Evolutionary conservation across 1,140 invertebrate species (phyloP).

Genomic region (Danaus plexippus): DNA sequence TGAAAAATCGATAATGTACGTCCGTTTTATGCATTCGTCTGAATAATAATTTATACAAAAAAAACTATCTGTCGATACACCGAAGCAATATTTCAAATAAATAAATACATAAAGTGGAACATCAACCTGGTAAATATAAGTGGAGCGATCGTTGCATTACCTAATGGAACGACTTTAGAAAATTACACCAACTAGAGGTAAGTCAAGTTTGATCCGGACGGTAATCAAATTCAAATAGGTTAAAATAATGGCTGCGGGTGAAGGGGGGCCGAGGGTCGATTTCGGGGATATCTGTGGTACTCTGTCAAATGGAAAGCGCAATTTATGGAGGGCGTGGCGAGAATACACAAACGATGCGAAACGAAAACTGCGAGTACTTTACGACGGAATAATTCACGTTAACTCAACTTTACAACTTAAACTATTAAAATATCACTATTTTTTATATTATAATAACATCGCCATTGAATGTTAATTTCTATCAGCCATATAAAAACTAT

Average conservation of each 20-base stretch:
- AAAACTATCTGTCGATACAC: too few relatives aligned
- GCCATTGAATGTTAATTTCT: too few relatives aligned
- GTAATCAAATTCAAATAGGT: constrained; percentile 36
- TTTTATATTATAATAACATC: too few relatives aligned
- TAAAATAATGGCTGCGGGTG: constrained; percentile 26
- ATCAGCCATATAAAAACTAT: too few relatives aligned
- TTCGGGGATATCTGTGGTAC: constrained; percentile 26
- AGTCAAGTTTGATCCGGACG: constrained; percentile 21
- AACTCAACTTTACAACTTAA: too few relatives aligned
- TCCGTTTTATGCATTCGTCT: too few relatives aligned
- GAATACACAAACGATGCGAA: constrained; percentile 23
- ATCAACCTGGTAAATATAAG: constrained; percentile 10
- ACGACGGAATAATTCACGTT: too few relatives aligned
- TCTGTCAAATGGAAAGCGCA: constrained; percentile 34
- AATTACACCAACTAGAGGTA: constrained; percentile 25
- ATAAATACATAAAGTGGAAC: constrained; percentile 9
- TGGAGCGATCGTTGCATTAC: constrained; percentile 27
- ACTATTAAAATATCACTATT: too few relatives aligned
- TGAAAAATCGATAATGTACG: too few relatives aligned
- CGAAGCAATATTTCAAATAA: too few relatives aligned
- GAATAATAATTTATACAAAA: too few relatives aligned
- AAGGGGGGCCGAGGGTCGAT: constrained; percentile 26
- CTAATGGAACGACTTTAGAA: constrained; percentile 35
- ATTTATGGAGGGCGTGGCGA: constrained; percentile 32
- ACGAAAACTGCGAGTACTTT: constrained; percentile 9